Percentiles rank a stretch among this genome's conserved stretches.
Conservation (phyloP, 2,797 vertebrate species). For the Morelia viridis region DNA sequence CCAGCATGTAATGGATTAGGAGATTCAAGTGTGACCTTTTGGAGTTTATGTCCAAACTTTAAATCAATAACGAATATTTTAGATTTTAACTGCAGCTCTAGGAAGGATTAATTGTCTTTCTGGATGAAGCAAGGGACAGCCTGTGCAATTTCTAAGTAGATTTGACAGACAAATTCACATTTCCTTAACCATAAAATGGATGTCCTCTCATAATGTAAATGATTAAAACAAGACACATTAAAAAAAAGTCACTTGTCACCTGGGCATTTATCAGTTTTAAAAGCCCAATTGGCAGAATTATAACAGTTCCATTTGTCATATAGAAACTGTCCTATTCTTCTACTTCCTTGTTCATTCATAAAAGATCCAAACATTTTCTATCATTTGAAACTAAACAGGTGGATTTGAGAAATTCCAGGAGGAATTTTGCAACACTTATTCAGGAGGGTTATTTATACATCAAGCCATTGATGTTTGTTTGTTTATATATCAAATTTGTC, state of each 20-base stretch:
- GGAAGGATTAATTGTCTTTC: conserved; percentile 28
- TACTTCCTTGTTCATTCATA: not conserved
- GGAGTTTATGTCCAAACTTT: conserved; percentile 37
- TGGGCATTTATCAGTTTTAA: not conserved
- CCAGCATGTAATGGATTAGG: conserved; percentile 4
- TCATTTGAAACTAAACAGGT: not conserved
- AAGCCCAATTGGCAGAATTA: conserved; percentile 6
- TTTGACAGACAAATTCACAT: not conserved
- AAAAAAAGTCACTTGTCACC: conserved; percentile 19
- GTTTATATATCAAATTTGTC: too few relatives aligned
- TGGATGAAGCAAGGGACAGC: not conserved
- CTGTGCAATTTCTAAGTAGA: not conserved
- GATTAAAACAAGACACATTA: conserved; percentile 21
- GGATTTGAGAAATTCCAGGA: not conserved
- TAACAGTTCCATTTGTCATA: not conserved
- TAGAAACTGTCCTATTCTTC: conserved; percentile 12
- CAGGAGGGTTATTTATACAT: not conserved
- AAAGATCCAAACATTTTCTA: not conserved
- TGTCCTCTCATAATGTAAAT: not conserved
- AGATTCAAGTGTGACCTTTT: conserved; percentile 21
- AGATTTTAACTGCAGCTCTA: conserved; percentile 1
- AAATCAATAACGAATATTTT: conserved; percentile 22
- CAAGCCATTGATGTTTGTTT: not conserved
- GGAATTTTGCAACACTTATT: not conserved
- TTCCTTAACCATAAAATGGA: not conserved